Conservation (phyloP, 2,888 invertebrate species). For the Pomacea canaliculata region DNA sequence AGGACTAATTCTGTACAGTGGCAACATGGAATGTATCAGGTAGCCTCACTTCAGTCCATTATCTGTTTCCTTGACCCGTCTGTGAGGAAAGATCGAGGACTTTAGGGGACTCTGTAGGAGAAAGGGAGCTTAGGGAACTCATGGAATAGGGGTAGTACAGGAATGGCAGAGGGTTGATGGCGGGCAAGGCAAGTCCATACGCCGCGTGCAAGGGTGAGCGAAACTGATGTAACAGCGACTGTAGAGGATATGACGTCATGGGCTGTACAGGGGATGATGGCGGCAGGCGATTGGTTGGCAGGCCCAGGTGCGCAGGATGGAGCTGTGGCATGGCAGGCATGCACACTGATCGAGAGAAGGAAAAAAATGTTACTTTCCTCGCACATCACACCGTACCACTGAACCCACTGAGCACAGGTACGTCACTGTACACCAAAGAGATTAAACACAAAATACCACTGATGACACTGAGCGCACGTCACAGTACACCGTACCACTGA, state of each 20-base stretch:
- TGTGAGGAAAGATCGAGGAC: conserved; percentile 16
- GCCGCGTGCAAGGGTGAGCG: conserved; percentile 21
- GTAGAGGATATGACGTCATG: conserved; percentile 15
- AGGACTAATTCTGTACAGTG: too few species aligned
- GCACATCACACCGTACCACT: background rate
- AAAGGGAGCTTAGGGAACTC: background rate
- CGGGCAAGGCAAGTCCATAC: background rate
- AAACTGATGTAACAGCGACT: conserved; percentile 19
- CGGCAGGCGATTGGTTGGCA: conserved; percentile 22
- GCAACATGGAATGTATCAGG: too few species aligned
- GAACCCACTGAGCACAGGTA: background rate
- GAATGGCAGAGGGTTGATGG: conserved; percentile 6
- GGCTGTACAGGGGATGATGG: conserved; percentile 6
- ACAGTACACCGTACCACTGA: background rate
- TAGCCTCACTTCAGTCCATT: background rate
- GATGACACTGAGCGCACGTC: background rate
- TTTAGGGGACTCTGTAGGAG: background rate
- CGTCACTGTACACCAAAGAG: background rate
- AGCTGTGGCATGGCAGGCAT: conserved; percentile 7
- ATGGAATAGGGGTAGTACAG: conserved; percentile 11
- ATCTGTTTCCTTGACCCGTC: background rate
- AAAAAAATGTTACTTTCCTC: background rate
- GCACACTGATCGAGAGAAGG: conserved; percentile 2
- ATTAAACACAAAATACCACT: background rate
- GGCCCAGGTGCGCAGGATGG: conserved; percentile 18